Evolutionary conservation across 1,140 invertebrate genomes (phyloP).

Genomic region (Ectropis grisescens): DNA sequence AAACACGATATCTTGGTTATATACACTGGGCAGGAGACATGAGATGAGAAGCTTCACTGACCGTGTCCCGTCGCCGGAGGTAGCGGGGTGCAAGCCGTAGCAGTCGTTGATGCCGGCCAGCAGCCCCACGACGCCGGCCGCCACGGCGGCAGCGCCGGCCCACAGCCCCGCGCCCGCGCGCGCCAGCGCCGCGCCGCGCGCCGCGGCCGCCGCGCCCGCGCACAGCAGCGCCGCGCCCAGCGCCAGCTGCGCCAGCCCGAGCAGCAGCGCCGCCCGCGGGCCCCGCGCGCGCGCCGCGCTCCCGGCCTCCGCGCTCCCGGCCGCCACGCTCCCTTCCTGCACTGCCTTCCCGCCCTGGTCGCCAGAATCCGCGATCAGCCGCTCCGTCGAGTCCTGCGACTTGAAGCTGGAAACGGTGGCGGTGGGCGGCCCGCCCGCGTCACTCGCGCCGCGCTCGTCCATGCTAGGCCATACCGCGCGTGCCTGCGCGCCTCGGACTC

Average conservation of each 20-base stretch:
- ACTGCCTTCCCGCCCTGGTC: constrained; percentile 44
- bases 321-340: constrained; percentile 32
- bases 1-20: no score
- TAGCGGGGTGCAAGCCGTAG: no score
- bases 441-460: constrained; percentile 25
- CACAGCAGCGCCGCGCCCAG: constrained; percentile 72
- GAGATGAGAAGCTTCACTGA: no score
- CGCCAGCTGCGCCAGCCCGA: constrained; percentile 70
- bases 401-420: constrained; percentile 58
- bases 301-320: constrained; percentile 51
- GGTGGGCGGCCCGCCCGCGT: constrained; percentile 13
- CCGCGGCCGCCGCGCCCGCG: constrained; percentile 70
- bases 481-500: constrained; percentile 7
- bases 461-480: no score
- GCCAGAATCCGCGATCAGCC: constrained; percentile 70
- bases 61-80: no score
- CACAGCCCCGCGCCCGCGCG: constrained; percentile 73
- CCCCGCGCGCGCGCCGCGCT: constrained; percentile 31
- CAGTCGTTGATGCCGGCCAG: constrained; percentile 72
- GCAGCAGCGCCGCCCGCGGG: constrained; percentile 54
- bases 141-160: constrained; percentile 72
- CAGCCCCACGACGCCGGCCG: constrained; percentile 70
- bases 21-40: no score
- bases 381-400: constrained; percentile 69
- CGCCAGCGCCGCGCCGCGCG: constrained; percentile 71